Evolutionary conservation across 2,797 vertebrate species (phyloP).

Genomic region (Furcifer pardalis): DNA sequence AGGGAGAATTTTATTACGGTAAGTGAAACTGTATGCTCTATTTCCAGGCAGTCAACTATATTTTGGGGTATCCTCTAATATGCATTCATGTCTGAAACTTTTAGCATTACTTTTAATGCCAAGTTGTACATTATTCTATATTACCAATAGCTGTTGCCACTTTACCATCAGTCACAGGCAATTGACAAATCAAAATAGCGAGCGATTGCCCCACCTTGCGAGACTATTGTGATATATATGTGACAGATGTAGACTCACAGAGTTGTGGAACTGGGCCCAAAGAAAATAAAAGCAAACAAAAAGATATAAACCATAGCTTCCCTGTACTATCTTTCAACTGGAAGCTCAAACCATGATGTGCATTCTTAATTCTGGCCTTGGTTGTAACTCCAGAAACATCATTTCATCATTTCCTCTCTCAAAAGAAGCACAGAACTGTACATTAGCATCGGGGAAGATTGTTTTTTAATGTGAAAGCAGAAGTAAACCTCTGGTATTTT

Average conservation of each 20-base stretch:
- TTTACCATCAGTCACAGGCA: no score
- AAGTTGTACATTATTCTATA: not conserved
- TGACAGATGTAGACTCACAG: not conserved
- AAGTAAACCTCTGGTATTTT: no score
- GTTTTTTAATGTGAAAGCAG: no score
- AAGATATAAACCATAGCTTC: not conserved
- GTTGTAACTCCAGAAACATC: no score
- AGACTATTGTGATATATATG: not conserved
- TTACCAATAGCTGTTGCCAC: not conserved
- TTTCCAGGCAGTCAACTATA: not conserved
- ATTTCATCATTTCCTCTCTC: no score
- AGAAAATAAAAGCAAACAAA: not conserved
- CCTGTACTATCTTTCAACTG: not conserved
- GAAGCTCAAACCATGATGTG: not conserved
- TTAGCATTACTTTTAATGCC: not conserved
- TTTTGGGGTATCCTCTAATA: not conserved
- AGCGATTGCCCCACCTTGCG: not conserved
- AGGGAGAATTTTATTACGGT: conserved; percentile 98
- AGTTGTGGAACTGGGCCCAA: not conserved
- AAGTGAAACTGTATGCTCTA: not conserved
- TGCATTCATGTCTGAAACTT: no score
- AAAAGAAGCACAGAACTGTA: no score
- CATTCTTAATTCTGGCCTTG: no score
- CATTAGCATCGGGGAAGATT: no score
- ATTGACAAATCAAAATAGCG: not conserved